phyloP scores from a whole-genome alignment of 2,113 vertebrate species.

The Zootoca vivipara region DNA sequence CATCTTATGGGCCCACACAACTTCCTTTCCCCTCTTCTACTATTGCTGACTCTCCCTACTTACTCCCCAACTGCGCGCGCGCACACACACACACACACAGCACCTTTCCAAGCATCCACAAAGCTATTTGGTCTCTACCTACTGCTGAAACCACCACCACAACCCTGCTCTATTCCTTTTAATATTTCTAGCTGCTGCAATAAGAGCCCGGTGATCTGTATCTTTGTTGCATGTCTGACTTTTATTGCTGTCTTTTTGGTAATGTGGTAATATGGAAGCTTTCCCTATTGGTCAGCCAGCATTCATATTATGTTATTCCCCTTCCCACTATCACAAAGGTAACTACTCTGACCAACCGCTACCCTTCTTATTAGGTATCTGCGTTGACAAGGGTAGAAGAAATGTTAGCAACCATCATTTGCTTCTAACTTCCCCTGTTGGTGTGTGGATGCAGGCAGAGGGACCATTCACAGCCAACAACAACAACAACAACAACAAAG shows the following conservation, averaged over 20 bases:
- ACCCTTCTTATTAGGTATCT: background rate
- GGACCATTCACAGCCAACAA: background rate
- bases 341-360: background rate
- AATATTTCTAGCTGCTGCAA: background rate
- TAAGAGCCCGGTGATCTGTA: background rate
- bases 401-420: background rate
- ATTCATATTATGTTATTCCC: background rate
- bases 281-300: background rate
- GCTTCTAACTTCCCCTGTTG: background rate
- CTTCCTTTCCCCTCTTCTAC: background rate
- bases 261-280: background rate
- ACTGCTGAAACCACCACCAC: background rate
- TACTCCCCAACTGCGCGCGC: too few relatives aligned
- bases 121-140: background rate
- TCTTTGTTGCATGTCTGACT: too few relatives aligned
- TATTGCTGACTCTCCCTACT: background rate
- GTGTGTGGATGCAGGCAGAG: background rate
- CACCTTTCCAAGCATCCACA: background rate
- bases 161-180: background rate
- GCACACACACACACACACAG: background rate
- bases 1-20: too few relatives aligned
- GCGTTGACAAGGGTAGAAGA: background rate
- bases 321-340: background rate
- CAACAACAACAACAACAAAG: background rate
- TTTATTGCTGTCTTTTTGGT: background rate